These are phyloP conservation scores for Astyanax mexicanus DNA, from an alignment of 2,797 vertebrate genomes.

Conservation along the genomic window DNA sequence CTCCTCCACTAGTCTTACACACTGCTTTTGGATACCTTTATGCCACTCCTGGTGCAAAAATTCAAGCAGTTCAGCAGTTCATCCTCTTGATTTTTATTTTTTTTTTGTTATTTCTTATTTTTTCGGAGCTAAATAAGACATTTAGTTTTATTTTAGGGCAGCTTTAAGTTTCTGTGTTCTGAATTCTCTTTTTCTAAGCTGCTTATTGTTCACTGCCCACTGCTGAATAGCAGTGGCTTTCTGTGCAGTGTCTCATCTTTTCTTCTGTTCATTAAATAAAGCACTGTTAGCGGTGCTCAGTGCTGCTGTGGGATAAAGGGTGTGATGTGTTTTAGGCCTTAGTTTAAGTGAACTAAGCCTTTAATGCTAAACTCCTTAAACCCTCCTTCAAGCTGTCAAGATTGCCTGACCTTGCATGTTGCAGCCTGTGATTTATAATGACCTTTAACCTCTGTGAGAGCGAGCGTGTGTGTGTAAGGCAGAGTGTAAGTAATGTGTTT, in stretches of 20 bases:
- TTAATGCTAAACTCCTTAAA: background rate
- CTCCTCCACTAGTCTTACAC: no score
- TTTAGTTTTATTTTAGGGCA: no score
- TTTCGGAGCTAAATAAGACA: no score
- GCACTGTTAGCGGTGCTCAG: background rate
- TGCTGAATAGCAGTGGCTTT: background rate
- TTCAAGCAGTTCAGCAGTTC: no score
- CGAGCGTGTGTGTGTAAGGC: background rate
- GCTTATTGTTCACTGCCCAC: background rate
- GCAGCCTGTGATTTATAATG: background rate
- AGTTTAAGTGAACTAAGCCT: slow-evolving; percentile 4
- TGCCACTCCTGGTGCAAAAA: no score
- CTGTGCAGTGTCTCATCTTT: background rate
- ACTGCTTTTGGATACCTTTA: no score
- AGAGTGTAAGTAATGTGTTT: no score
- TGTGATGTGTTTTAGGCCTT: background rate
- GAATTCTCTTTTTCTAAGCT: background rate
- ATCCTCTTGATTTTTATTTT: no score
- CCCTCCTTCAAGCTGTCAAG: background rate
- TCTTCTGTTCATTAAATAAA: background rate
- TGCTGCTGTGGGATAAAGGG: background rate
- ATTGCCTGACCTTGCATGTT: background rate
- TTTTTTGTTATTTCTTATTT: no score
- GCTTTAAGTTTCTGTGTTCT: background rate
- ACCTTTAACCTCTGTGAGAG: background rate